A percentile compares a stretch with the other conserved stretches of the same genome.
Conservation (phyloP, 1,140 invertebrate species). For the Popillia japonica region DNA sequence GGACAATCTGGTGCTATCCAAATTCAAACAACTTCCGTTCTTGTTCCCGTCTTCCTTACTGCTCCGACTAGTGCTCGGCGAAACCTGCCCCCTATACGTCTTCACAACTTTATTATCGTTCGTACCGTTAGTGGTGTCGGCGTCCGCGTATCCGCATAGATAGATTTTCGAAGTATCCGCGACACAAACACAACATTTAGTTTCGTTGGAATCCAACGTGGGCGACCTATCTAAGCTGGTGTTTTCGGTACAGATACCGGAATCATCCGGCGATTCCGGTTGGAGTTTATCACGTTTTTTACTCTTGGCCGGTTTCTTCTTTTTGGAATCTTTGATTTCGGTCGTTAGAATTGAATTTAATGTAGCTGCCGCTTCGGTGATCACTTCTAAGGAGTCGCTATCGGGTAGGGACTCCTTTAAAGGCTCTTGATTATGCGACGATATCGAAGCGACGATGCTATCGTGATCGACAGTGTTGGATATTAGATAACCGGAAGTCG, state of each 20-base stretch:
- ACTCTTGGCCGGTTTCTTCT: slow-evolving; percentile 60
- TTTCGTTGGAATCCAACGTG: slow-evolving; percentile 60
- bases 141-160: neutral
- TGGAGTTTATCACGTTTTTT: slow-evolving; percentile 42
- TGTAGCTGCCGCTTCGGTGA: slow-evolving; percentile 73
- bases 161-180: neutral
- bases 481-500: slow-evolving; percentile 64
- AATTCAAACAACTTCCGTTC: slow-evolving; percentile 14
- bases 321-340: slow-evolving; percentile 54
- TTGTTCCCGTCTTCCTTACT: neutral
- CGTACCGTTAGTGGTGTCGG: neutral
- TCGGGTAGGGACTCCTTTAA: slow-evolving; percentile 62
- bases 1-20: neutral
- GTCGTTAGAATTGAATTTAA: slow-evolving; percentile 69
- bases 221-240: slow-evolving; percentile 72
- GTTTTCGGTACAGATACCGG: slow-evolving; percentile 76
- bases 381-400: slow-evolving; percentile 64
- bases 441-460: slow-evolving; percentile 50
- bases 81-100: slow-evolving; percentile 2
- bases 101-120: slow-evolving; percentile 13
- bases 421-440: slow-evolving; percentile 19
- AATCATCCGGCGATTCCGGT: slow-evolving; percentile 67
- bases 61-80: slow-evolving; percentile 31
- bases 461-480: slow-evolving; percentile 61
- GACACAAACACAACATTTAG: slow-evolving; percentile 41